Percentiles rank a stretch among this genome's conserved stretches.
Evolutionary conservation across 1,140 invertebrate species (phyloP).

Genomic region (Anagrus nilaparvatae): DNA sequence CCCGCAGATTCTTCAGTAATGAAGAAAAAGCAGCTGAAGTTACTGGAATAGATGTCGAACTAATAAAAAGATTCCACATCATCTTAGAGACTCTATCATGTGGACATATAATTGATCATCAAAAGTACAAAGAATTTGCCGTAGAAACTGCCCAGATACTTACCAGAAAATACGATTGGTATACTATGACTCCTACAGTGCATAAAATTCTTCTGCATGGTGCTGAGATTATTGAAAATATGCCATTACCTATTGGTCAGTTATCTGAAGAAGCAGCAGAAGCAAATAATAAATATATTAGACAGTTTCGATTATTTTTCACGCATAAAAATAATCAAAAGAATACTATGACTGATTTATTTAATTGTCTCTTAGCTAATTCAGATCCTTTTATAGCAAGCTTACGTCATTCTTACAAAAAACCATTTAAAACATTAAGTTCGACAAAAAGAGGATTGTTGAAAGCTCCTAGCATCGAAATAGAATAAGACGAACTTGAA

Average conservation of each 20-base stretch:
- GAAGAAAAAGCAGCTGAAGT: slow-evolving; percentile 20
- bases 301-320: slow-evolving; percentile 20
- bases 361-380: slow-evolving; percentile 6
- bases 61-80: slow-evolving; percentile 23
- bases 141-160: slow-evolving; percentile 19
- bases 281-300: slow-evolving; percentile 26
- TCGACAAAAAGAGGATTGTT: no score
- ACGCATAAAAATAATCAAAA: slow-evolving; percentile 13
- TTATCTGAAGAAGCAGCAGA: slow-evolving; percentile 30
- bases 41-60: slow-evolving; percentile 25
- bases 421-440: not conserved
- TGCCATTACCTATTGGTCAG: slow-evolving; percentile 29
- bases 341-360: slow-evolving; percentile 14
- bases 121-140: slow-evolving; percentile 17
- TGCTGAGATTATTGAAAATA: slow-evolving; percentile 19
- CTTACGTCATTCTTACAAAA: not conserved
- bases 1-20: slow-evolving; percentile 27
- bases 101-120: slow-evolving; percentile 16
- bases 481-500: no score
- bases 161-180: slow-evolving; percentile 23
- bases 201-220: slow-evolving; percentile 28
- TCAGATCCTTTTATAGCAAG: slow-evolving; percentile 12
- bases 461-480: no score
- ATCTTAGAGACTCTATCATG: slow-evolving; percentile 25
- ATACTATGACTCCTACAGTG: slow-evolving; percentile 22